phyloP scores from a whole-genome alignment of 2,113 vertebrate species.

The Elephas maximus region DNA sequence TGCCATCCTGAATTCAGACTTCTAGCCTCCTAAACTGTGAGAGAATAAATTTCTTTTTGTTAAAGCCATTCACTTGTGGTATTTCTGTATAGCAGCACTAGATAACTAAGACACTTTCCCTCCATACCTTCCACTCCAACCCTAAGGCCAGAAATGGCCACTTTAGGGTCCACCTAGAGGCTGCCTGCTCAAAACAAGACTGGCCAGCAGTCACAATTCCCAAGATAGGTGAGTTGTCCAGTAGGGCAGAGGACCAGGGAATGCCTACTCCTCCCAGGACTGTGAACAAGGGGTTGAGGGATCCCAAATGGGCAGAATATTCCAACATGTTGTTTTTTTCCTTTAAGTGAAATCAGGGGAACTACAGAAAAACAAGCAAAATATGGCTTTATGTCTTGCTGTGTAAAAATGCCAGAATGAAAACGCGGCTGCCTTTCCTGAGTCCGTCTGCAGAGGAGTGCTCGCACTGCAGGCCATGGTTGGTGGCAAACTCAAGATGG shows the following conservation, averaged over 20 bases:
- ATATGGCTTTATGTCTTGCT: background rate
- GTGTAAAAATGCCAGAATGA: background rate
- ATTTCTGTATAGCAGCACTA: too few relatives aligned
- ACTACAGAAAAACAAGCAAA: background rate
- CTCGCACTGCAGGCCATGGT: rapidly evolving
- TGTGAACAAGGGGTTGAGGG: background rate
- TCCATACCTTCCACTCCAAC: background rate
- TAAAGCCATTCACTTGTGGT: too few relatives aligned
- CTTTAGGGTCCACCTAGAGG: background rate
- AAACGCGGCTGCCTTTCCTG: background rate
- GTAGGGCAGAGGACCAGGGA: background rate
- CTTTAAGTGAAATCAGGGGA: background rate
- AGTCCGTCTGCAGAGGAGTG: background rate
- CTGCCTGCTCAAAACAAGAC: background rate
- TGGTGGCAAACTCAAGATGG: background rate
- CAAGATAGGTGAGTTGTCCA: background rate
- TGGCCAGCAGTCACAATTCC: background rate
- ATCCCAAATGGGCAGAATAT: background rate
- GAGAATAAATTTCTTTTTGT: too few relatives aligned
- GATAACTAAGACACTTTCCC: too few relatives aligned
- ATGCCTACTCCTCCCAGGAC: too few relatives aligned
- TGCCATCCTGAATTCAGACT: too few relatives aligned
- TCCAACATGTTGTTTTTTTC: background rate
- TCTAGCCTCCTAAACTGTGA: too few relatives aligned
- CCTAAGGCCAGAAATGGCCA: background rate